A percentile compares a stretch with the other conserved stretches of the same genome.
phyloP scores from a whole-genome alignment of 2,797 vertebrate genomes.

The Tenualosa ilisha region DNA sequence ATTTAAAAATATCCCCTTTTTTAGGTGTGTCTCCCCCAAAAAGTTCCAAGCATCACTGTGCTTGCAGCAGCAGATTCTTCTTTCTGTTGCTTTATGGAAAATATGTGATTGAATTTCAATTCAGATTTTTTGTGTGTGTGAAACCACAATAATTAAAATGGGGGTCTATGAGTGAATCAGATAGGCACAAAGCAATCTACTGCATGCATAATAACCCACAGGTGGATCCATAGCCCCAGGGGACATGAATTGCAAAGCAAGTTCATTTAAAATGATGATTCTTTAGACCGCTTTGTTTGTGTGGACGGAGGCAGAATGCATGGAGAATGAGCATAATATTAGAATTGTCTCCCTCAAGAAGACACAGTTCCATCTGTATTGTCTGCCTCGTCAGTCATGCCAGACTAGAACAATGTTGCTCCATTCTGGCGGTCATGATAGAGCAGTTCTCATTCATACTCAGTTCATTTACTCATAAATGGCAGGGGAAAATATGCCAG shows the following conservation, averaged over 20 bases:
- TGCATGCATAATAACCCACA: conserved; percentile 16
- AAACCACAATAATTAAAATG: not conserved
- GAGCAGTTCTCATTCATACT: conserved; percentile 8
- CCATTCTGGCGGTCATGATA: conserved; percentile 1
- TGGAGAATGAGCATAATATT: not conserved
- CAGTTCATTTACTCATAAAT: conserved; percentile 7
- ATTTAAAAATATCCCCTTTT: conserved; percentile 36
- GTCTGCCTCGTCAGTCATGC: conserved; percentile 1
- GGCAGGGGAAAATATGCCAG: not conserved
- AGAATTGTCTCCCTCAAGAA: conserved; percentile 7
- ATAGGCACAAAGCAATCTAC: conserved; percentile 13
- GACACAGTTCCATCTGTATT: conserved; percentile 2
- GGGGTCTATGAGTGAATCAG: not conserved
- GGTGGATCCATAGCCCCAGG: not conserved
- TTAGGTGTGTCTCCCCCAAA: not conserved
- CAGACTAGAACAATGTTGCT: conserved; percentile 11
- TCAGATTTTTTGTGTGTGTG: not conserved
- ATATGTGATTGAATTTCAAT: conserved; percentile 16
- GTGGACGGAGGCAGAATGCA: not conserved
- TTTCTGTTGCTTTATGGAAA: not conserved
- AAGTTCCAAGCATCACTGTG: not conserved
- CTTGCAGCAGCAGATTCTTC: not conserved
- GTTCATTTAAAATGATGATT: conserved; percentile 21
- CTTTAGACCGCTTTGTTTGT: not conserved
- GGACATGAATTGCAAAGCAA: conserved; percentile 25